Conservation (phyloP, 2,113 vertebrate species). For the Propithecus coquereli region DNA sequence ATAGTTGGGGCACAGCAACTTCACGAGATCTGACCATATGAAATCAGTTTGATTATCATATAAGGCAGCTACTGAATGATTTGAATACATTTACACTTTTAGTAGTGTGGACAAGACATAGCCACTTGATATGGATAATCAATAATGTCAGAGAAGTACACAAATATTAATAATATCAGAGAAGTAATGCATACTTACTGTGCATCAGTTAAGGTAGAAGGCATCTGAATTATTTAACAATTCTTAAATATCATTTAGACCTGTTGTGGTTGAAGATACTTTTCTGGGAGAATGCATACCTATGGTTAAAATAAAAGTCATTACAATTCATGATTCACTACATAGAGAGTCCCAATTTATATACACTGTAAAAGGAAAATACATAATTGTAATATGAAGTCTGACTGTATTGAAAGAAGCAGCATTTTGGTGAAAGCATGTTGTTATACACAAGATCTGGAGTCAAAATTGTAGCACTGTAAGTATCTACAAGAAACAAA, state of each 20-base stretch:
- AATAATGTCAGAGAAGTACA: neutral
- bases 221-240: conserved; percentile 26
- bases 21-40: neutral
- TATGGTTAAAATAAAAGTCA: conserved; percentile 43
- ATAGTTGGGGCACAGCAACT: neutral
- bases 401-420: neutral
- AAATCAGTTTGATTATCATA: neutral
- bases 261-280: neutral
- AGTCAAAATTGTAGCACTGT: neutral
- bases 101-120: neutral
- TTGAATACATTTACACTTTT: neutral
- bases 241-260: conserved; percentile 12
- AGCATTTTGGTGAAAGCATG: neutral
- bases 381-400: neutral
- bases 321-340: neutral
- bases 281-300: conserved; percentile 1
- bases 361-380: neutral
- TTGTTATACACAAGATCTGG: neutral
- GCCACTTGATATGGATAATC: neutral
- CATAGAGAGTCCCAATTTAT: neutral
- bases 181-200: neutral
- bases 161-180: neutral
- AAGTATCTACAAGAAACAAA: neutral
- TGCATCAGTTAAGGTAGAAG: neutral
- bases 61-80: neutral